Conservation (phyloP, 2,113 vertebrate genomes). For the Mugil cephalus region DNA sequence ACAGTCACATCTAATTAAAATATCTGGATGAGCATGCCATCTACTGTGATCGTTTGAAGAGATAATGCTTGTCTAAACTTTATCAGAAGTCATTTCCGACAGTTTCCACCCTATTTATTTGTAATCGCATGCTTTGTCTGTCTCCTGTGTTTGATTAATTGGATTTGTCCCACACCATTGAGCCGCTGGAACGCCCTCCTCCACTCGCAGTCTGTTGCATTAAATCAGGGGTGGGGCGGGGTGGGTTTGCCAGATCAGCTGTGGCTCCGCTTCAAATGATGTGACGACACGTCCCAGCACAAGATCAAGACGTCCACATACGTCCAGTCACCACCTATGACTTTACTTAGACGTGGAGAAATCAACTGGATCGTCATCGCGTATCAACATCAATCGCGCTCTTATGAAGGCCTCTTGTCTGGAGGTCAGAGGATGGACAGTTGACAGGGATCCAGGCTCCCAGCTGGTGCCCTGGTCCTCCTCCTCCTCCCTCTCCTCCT, state of each 20-base stretch:
- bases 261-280: background rate
- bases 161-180: slow-evolving; percentile 28
- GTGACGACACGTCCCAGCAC: too few relatives aligned
- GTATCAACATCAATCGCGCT: too few relatives aligned
- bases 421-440: slow-evolving; percentile 24
- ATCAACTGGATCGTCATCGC: background rate
- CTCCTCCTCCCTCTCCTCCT: background rate
- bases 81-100: slow-evolving; percentile 13
- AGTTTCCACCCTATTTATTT: slow-evolving; percentile 27
- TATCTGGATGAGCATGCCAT: too few relatives aligned
- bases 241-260: slow-evolving; percentile 18
- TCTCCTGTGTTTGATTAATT: slow-evolving; percentile 45
- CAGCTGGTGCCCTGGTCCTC: slow-evolving; percentile 48
- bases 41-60: too few relatives aligned
- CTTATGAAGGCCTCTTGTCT: slow-evolving; percentile 9
- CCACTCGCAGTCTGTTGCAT: slow-evolving; percentile 29
- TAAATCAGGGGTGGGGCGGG: background rate
- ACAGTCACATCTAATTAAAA: too few relatives aligned
- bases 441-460: slow-evolving; percentile 23
- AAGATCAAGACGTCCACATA: too few relatives aligned
- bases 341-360: too few relatives aligned
- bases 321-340: too few relatives aligned
- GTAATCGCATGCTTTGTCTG: background rate
- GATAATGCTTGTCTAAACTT: background rate
- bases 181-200: slow-evolving; percentile 17